A percentile compares a stretch with the other conserved stretches of the same genome.
phyloP scores from a whole-genome alignment of 2,888 invertebrate species.

The Acronicta psi region DNA sequence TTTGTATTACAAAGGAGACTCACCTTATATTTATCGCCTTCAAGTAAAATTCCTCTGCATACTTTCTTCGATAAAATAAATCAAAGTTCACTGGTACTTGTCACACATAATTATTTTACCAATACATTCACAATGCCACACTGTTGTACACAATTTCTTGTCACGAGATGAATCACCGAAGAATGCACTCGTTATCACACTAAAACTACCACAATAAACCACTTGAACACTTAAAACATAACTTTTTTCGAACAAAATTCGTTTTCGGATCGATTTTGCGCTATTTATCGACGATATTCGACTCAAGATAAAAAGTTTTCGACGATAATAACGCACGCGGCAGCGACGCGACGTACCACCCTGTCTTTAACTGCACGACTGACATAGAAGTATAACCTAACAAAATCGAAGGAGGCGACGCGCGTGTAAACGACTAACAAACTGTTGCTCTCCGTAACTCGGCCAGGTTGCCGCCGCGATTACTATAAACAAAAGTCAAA shows the following conservation, averaged over 20 bases:
- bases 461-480: slow-evolving; percentile 70
- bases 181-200: slow-evolving; percentile 80
- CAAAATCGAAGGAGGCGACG: slow-evolving; percentile 76
- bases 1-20: slow-evolving; percentile 32
- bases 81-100: slow-evolving; percentile 71
- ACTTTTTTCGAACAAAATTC: slow-evolving; percentile 65
- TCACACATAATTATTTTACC: slow-evolving; percentile 78
- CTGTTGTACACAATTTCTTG: slow-evolving; percentile 79
- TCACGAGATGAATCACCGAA: slow-evolving; percentile 86
- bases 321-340: slow-evolving; percentile 62
- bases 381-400: slow-evolving; percentile 80
- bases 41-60: slow-evolving; percentile 56
- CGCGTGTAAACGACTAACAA: slow-evolving; percentile 64
- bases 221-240: slow-evolving; percentile 68
- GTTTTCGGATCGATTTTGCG: slow-evolving; percentile 69
- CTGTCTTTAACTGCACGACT: slow-evolving; percentile 74
- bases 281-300: slow-evolving; percentile 73
- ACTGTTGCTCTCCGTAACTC: slow-evolving; percentile 76
- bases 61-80: slow-evolving; percentile 58
- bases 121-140: slow-evolving; percentile 73
- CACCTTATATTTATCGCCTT: slow-evolving; percentile 58
- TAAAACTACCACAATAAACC: slow-evolving; percentile 67
- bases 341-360: slow-evolving; percentile 70
- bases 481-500: slow-evolving; percentile 78
- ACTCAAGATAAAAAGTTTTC: slow-evolving; percentile 79